Percentiles rank a stretch among this genome's conserved stretches.
phyloP scores from a whole-genome alignment of 2,113 vertebrate genomes.

The Dolichallabes microphthalmus region DNA sequence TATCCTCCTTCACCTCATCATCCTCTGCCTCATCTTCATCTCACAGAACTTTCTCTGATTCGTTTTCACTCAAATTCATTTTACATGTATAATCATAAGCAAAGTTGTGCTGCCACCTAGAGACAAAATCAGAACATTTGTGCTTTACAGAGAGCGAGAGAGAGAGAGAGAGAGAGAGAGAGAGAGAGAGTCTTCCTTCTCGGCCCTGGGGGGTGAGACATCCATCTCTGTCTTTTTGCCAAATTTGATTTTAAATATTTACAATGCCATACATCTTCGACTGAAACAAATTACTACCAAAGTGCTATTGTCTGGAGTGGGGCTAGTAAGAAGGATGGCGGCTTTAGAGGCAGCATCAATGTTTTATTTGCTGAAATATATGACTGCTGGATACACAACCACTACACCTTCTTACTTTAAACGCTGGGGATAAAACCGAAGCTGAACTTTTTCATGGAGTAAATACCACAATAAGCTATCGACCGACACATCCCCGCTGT shows the following conservation, averaged over 20 bases:
- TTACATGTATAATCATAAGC: conserved; percentile 2
- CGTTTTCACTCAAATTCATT: background rate
- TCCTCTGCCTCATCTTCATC: background rate
- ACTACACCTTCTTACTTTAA: conserved; percentile 70
- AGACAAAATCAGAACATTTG: conserved; percentile 58
- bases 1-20: background rate
- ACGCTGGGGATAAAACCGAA: conserved; percentile 58
- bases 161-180: conserved; percentile 54
- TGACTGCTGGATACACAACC: conserved; percentile 77
- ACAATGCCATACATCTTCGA: conserved; percentile 96
- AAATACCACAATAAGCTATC: conserved; percentile 37
- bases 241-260: conserved; percentile 99
- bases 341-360: conserved; percentile 97
- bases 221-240: conserved; percentile 99
- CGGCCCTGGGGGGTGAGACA: conserved; percentile 77
- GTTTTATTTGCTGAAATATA: conserved; percentile 98
- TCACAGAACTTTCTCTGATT: background rate
- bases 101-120: conserved; percentile 63
- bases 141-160: conserved; percentile 51
- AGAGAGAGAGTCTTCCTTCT: conserved; percentile 72
- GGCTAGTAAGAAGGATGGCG: conserved; percentile 92
- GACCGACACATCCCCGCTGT: background rate
- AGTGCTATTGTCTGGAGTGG: conserved; percentile 95
- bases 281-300: conserved; percentile 95
- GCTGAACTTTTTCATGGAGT: conserved; percentile 59